A percentile compares a stretch with the other conserved stretches of the same genome.
Conservation (phyloP, 2,113 vertebrate genomes). For the Nothobranchius kuhntae region DNA sequence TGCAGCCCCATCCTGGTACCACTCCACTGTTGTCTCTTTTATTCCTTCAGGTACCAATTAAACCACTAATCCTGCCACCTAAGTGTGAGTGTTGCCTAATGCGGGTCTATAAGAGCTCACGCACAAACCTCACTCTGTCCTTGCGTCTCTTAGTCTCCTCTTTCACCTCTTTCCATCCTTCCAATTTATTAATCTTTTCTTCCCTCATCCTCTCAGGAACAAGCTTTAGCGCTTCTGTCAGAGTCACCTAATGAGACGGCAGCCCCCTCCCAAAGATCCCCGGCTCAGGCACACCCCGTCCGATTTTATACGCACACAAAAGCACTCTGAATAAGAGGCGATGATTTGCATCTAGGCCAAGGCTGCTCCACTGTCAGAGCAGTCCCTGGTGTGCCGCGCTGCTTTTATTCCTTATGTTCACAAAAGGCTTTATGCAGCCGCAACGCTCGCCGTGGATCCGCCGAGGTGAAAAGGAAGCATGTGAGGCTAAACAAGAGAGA, state of each 20-base stretch:
- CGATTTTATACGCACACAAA: constrained; percentile 2
- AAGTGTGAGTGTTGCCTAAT: constrained; percentile 47
- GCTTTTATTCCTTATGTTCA: constrained; percentile 66
- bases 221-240: constrained; percentile 50
- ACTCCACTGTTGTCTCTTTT: constrained; percentile 57
- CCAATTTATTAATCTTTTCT: constrained; percentile 4
- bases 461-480: constrained; percentile 52
- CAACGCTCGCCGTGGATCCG: constrained; percentile 43
- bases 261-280: constrained; percentile 35
- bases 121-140: constrained; percentile 32
- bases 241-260: constrained; percentile 63
- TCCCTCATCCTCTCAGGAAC: constrained; percentile 33
- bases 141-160: constrained; percentile 19
- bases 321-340: constrained; percentile 47
- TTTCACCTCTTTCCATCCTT: constrained; percentile 23
- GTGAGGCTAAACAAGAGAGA: constrained; percentile 33
- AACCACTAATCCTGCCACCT: constrained; percentile 70
- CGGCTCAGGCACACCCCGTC: constrained; percentile 19
- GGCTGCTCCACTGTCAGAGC: constrained; percentile 70
- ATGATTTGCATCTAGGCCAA: constrained; percentile 77
- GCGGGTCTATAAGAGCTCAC: constrained; percentile 32
- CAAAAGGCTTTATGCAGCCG: constrained; percentile 50
- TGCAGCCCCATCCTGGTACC: constrained; percentile 53
- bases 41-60: constrained; percentile 80
- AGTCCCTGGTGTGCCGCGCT: constrained; percentile 56